These are phyloP conservation scores for Melanogrammus aeglefinus DNA, from an alignment of 2,797 vertebrate genomes.

Conservation along the genomic window DNA sequence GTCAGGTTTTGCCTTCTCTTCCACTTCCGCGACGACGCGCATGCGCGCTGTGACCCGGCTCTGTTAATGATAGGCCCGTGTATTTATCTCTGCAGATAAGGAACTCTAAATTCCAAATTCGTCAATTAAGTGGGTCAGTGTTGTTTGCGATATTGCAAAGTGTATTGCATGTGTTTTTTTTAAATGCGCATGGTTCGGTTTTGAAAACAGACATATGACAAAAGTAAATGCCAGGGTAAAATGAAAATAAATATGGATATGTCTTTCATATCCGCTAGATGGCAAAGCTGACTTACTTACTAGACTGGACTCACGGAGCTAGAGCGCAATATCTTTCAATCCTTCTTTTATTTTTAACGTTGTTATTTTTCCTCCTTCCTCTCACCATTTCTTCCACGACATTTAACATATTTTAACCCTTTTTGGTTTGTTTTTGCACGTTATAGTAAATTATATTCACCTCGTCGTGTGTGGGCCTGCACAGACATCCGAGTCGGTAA, in stretches of 20 bases:
- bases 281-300: conserved; percentile 18
- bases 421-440: too few relatives aligned
- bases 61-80: not conserved
- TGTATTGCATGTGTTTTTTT: not conserved
- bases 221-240: not conserved
- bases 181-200: not conserved
- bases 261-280: conserved; percentile 48
- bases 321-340: not conserved
- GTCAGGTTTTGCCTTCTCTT: conserved; percentile 57
- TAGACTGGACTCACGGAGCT: not conserved
- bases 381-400: not conserved
- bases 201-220: not conserved
- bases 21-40: conserved; percentile 56
- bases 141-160: too few relatives aligned
- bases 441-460: too few relatives aligned
- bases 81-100: not conserved
- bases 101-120: not conserved
- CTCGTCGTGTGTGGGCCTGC: too few relatives aligned
- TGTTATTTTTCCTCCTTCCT: not conserved
- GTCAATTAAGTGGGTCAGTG: too few relatives aligned
- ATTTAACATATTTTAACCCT: not conserved
- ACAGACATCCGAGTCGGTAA: not conserved
- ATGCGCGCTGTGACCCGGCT: conserved; percentile 44
- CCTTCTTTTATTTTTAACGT: not conserved
- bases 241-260: not conserved